Conservation (phyloP, 2,888 invertebrate species). For the Peribatodes rhomboidaria region DNA sequence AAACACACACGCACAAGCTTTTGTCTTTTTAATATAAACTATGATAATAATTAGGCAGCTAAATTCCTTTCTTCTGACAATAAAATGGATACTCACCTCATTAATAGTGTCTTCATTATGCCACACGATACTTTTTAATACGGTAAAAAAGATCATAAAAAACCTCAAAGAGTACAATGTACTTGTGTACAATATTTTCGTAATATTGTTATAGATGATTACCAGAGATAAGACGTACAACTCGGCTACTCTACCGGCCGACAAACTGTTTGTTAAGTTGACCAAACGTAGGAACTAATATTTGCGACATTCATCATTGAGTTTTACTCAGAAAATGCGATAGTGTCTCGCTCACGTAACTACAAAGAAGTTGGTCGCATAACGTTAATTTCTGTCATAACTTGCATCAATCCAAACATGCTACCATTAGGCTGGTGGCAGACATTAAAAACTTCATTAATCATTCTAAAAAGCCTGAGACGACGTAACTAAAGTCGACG, state of each 20-base stretch:
- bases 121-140: no score
- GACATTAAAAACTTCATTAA: constrained; percentile 20
- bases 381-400: constrained; percentile 8
- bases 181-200: no score
- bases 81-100: no score
- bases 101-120: no score
- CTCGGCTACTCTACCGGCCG: neutral
- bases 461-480: constrained; percentile 15
- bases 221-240: no score
- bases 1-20: no score
- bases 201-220: no score
- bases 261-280: neutral
- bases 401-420: constrained; percentile 16
- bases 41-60: no score
- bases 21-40: no score
- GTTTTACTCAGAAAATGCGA: neutral
- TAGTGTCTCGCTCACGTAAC: neutral
- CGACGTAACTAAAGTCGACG: neutral
- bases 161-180: no score
- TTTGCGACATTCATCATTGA: neutral
- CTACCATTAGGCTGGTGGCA: constrained; percentile 15
- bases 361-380: neutral
- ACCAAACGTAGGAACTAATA: neutral
- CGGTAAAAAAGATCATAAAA: no score
- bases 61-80: no score